Percentiles rank a stretch among this genome's conserved stretches.
These are phyloP conservation scores for Boloria selene DNA, from an alignment of 2,888 invertebrate species.

Conservation along the genomic window DNA sequence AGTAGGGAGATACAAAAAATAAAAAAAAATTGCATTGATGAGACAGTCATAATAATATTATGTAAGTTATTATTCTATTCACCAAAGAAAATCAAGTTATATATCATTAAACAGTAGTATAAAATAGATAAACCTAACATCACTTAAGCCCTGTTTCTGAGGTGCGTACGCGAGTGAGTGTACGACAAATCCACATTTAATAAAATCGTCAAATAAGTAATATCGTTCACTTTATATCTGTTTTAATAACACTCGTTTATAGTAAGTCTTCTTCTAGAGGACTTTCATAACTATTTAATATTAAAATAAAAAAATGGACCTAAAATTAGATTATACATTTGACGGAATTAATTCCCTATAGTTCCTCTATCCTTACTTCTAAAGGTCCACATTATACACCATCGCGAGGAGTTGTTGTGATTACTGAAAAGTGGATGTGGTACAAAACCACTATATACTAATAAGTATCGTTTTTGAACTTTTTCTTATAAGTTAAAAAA, in stretches of 20 bases:
- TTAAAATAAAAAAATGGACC: neutral
- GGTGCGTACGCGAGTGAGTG: constrained; percentile 5
- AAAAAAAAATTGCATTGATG: constrained; percentile 36
- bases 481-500: neutral
- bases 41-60: neutral
- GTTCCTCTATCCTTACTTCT: constrained; percentile 45
- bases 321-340: neutral
- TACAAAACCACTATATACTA: constrained; percentile 5
- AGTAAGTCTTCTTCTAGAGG: constrained; percentile 28
- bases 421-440: constrained; percentile 7
- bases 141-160: constrained; percentile 16
- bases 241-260: constrained; percentile 41
- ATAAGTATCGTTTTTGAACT: neutral
- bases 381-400: neutral
- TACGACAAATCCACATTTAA: constrained; percentile 19
- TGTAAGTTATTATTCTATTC: constrained; percentile 2
- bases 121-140: constrained; percentile 15
- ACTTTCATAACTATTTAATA: neutral
- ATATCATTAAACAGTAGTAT: constrained; percentile 10
- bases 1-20: constrained; percentile 37
- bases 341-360: constrained; percentile 26
- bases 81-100: constrained; percentile 4
- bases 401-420: neutral
- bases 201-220: constrained; percentile 14
- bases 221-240: constrained; percentile 28